phyloP scores from a whole-genome alignment of 2,113 vertebrate genomes.

The Mus pahari region DNA sequence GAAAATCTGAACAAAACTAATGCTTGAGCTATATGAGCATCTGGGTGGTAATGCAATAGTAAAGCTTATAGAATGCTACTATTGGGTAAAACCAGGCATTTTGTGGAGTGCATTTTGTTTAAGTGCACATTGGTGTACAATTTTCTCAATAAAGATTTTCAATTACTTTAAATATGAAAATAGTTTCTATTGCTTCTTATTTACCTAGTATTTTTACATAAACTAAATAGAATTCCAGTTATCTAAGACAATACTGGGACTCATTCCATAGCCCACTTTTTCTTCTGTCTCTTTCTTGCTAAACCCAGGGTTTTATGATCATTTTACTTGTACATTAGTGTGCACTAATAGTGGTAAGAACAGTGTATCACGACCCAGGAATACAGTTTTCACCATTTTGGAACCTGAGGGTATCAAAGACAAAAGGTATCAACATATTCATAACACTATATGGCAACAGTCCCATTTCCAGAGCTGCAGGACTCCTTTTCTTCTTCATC shows the following conservation, averaged over 20 bases:
- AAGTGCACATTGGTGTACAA: neutral
- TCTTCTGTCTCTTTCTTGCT: neutral
- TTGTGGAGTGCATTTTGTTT: neutral
- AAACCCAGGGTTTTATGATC: neutral
- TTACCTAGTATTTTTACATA: neutral
- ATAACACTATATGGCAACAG: rapidly evolving
- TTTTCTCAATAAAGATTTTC: neutral
- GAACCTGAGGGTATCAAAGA: neutral
- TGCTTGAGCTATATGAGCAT: neutral
- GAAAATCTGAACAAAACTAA: neutral
- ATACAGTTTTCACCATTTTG: neutral
- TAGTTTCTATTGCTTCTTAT: neutral
- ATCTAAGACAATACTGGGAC: neutral
- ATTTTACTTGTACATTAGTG: neutral
- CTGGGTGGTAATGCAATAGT: neutral
- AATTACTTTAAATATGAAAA: neutral
- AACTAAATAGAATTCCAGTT: neutral
- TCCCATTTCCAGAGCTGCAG: too few species aligned
- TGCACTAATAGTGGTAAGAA: neutral
- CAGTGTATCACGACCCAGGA: too few species aligned
- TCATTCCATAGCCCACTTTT: neutral
- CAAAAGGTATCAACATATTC: neutral
- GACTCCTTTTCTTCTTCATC: neutral
- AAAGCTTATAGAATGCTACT: neutral
- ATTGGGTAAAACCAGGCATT: neutral